Conservation (phyloP, 2,113 vertebrate species). For the Cebus imitator region DNA sequence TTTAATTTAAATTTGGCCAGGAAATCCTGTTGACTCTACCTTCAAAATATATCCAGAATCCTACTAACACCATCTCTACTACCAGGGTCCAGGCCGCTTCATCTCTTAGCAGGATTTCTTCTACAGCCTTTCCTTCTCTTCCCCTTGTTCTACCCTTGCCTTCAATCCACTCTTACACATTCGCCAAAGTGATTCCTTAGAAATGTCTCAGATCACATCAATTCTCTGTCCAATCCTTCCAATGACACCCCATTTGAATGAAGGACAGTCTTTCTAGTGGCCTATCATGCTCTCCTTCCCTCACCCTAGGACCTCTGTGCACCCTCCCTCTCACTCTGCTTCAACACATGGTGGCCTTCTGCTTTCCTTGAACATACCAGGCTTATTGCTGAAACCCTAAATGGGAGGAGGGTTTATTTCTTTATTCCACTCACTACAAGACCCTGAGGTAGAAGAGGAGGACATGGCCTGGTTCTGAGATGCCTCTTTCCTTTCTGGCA, state of each 20-base stretch:
- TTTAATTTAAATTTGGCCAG: background rate
- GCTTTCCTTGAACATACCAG: background rate
- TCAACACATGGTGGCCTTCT: background rate
- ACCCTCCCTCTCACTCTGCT: background rate
- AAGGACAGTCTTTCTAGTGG: background rate
- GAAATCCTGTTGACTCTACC: background rate
- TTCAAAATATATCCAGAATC: slow-evolving; percentile 4
- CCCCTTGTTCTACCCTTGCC: background rate
- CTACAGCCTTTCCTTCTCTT: background rate
- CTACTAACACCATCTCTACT: background rate
- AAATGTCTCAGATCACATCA: background rate
- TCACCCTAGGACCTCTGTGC: background rate
- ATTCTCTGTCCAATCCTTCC: background rate
- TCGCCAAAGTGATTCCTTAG: background rate
- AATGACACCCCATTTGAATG: background rate
- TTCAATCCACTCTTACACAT: background rate
- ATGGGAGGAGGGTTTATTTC: background rate
- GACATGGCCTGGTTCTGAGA: background rate
- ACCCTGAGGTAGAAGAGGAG: background rate
- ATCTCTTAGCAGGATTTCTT: background rate
- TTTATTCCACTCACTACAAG: background rate
- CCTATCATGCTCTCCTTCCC: background rate
- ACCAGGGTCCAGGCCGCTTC: background rate
- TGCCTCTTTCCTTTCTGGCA: background rate
- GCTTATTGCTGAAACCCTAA: background rate